Base-by-base conservation (phyloP, 1,140 invertebrate genomes). In the Drusus annulatus region DNA sequence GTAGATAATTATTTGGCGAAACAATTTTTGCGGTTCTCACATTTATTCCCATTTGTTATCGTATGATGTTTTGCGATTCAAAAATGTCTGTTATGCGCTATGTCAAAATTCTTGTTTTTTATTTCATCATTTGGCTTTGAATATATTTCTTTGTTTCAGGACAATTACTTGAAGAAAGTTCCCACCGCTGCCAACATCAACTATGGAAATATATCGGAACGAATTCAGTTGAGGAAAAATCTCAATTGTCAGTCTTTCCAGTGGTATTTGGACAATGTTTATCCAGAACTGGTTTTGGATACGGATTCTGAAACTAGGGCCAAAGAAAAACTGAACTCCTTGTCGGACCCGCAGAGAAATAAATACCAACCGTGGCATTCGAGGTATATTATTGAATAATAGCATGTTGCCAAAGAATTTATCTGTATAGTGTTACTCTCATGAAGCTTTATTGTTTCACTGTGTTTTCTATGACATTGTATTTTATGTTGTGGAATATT, bases 201-300 rank as follows among this genome's bases (percentile, higher is more conserved):
- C 58, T 95, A 93, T 84, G 97, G 97, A 0, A 94, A 99, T 87
- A 91, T 99, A 16, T 91, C 92, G 0, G 93, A 94, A 0, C 90
- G 98, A 78, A 76, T 94, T 4, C 87, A 91, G 62, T 87, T 98
- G 10, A 89, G 96, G 3, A 89, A 95, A 78, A 87, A 89, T 25
- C 88, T 98, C 0, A 89, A 94, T 3, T 99, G 98, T 87, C 94
- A 96, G 80, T 92, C 93, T 75, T 99, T 99, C 86, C 91, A 94
- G 50, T 99, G 98, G 98, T 99, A 98, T 86, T 89, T 99, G 80
- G 93, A 98, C 63, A 95, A 95, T 86, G 91, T 99, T 5, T 98
- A 98, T 87, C 97, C 96, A 0, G 95, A 97, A 87, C 85, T 97
- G 65, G 90, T 92, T 52, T 84, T 93, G 16, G 93, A 94, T 0